Evolutionary conservation across 1,140 invertebrate genomes (phyloP).

Genomic region (Lepidurus arcticus): DNA sequence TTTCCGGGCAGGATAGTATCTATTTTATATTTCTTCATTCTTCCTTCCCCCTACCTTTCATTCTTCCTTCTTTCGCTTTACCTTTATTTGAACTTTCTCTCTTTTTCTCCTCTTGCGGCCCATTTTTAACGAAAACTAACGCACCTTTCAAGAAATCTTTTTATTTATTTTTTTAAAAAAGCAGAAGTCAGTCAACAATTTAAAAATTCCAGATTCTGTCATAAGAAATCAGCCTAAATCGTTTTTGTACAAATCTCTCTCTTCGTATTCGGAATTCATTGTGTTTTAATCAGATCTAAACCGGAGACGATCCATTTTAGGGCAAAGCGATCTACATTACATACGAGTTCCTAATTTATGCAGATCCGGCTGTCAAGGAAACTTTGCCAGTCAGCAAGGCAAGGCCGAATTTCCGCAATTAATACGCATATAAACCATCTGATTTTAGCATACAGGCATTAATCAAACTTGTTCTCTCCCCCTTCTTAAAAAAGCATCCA

Average conservation of each 20-base stretch:
- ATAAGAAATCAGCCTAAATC: too few relatives aligned
- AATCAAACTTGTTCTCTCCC: background rate
- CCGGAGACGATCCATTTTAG: too few relatives aligned
- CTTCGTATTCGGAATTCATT: too few relatives aligned
- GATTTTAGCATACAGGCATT: background rate
- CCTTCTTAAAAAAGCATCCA: background rate
- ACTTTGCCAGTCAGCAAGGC: background rate
- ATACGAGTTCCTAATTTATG: background rate
- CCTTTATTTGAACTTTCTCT: background rate
- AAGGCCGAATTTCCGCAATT: background rate
- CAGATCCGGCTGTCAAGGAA: background rate
- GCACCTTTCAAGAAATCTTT: too few relatives aligned
- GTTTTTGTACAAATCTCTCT: too few relatives aligned
- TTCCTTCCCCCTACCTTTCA: background rate
- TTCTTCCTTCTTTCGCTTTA: background rate
- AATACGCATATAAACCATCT: background rate
- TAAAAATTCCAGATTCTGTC: too few relatives aligned
- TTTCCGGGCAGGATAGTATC: background rate
- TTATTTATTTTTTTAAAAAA: too few relatives aligned
- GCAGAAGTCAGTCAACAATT: too few relatives aligned
- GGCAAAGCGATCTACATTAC: too few relatives aligned
- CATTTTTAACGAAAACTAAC: too few relatives aligned
- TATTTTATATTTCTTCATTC: background rate
- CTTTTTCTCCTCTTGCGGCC: background rate
- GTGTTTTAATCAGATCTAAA: too few relatives aligned